Conservation (phyloP, 2,888 invertebrate species). For the Lissonota sp. region DNA sequence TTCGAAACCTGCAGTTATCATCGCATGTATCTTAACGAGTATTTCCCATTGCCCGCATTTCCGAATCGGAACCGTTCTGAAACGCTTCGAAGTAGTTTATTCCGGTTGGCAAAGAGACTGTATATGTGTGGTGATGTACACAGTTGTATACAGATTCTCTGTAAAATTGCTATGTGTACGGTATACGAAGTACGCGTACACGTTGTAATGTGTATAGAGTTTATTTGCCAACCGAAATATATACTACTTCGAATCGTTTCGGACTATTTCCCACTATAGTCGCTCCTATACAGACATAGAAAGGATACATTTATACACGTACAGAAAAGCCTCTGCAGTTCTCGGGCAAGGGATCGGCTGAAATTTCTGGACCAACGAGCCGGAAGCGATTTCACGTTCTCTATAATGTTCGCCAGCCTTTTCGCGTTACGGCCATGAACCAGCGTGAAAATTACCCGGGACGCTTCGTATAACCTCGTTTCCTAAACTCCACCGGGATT, state of each 20-base stretch:
- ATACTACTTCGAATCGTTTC: constrained; percentile 38
- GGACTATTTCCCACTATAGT: constrained; percentile 29
- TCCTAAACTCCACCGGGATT: constrained; percentile 64
- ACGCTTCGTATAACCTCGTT: constrained; percentile 72
- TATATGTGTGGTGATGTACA: neutral
- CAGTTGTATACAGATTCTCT: neutral
- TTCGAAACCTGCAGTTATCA: constrained; percentile 41
- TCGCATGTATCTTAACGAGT: constrained; percentile 61
- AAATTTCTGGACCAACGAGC: constrained; percentile 76
- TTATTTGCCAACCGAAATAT: constrained; percentile 41
- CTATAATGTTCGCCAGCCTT: constrained; percentile 43
- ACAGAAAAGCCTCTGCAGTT: constrained; percentile 37
- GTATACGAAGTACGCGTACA: constrained; percentile 15
- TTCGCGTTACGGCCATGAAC: constrained; percentile 69
- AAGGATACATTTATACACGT: constrained; percentile 13
- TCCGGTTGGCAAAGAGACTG: constrained; percentile 41
- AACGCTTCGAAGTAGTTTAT: constrained; percentile 47
- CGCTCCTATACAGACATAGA: constrained; percentile 19
- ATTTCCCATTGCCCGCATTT: constrained; percentile 60
- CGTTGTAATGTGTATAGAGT: neutral
- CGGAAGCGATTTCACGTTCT: constrained; percentile 75
- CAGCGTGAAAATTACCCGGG: constrained; percentile 74
- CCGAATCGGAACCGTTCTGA: constrained; percentile 43
- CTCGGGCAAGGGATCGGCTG: constrained; percentile 69
- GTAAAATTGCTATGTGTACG: constrained; percentile 2